A percentile compares a stretch with the other conserved stretches of the same genome.
phyloP scores from a whole-genome alignment of 2,113 vertebrate species.

The Casuarius casuarius region DNA sequence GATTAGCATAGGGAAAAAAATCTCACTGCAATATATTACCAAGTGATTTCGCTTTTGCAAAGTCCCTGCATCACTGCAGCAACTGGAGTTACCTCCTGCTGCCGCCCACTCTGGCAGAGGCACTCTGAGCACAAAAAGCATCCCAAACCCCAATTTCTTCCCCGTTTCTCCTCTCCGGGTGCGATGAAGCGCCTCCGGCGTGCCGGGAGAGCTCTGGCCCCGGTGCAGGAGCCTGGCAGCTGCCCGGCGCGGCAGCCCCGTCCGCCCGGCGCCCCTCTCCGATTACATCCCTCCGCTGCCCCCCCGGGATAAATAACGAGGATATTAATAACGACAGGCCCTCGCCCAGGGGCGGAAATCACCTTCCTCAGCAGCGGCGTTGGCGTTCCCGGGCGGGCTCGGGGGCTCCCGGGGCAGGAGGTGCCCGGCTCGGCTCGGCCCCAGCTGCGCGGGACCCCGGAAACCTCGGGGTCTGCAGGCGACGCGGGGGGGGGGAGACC shows the following conservation, averaged over 20 bases:
- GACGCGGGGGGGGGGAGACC: no score
- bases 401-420: neutral
- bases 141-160: fast-evolving
- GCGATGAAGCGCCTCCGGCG: no score
- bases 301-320: neutral
- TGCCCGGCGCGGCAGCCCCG: neutral
- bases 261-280: neutral
- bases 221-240: no score
- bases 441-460: no score
- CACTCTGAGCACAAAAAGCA: neutral
- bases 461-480: no score
- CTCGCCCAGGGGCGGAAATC: constrained; percentile 6
- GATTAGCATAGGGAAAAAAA: neutral
- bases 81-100: neutral
- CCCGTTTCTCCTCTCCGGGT: neutral
- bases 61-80: neutral
- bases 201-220: no score
- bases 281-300: neutral
- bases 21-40: fast-evolving
- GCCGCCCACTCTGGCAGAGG: neutral
- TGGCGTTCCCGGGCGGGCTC: neutral
- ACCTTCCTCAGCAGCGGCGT: neutral
- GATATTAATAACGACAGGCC: constrained; percentile 41
- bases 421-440: no score
- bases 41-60: neutral